phyloP scores from a whole-genome alignment of 1,140 invertebrate genomes.

The Tachypleus tridentatus region DNA sequence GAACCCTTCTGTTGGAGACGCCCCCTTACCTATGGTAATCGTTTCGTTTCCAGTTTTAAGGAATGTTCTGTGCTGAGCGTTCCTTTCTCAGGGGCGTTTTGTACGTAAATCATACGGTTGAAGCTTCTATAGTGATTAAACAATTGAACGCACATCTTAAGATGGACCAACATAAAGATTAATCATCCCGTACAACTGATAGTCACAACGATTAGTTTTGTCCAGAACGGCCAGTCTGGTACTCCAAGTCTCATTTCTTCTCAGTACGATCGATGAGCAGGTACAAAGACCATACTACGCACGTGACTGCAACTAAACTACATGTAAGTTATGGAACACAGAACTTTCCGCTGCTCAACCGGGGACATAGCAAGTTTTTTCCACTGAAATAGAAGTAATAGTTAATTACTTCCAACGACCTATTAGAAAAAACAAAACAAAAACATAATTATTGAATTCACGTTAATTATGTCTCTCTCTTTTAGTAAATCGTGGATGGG shows the following conservation, averaged over 20 bases:
- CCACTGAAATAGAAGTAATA: conserved; percentile 60
- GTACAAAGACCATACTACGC: conserved; percentile 93
- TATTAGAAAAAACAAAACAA: too few species aligned
- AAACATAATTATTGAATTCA: too few species aligned
- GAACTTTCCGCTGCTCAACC: conserved; percentile 74
- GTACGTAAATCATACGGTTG: conserved; percentile 83
- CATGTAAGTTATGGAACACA: conserved; percentile 89
- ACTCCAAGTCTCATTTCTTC: conserved; percentile 63
- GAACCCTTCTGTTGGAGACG: too few species aligned
- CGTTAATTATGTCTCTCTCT: too few species aligned
- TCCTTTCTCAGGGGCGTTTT: conserved; percentile 78
- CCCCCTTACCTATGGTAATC: too few species aligned
- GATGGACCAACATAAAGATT: conserved; percentile 95
- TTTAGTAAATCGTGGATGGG: too few species aligned
- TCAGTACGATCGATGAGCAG: conserved; percentile 83
- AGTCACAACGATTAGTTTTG: conserved; percentile 76
- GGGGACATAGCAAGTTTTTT: conserved; percentile 84
- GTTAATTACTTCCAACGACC: too few species aligned
- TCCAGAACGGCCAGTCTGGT: conserved; percentile 93
- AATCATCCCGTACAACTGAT: conserved; percentile 87
- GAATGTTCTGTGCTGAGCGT: too few species aligned
- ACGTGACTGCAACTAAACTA: conserved; percentile 82
- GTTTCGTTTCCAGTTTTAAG: too few species aligned
- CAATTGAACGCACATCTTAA: conserved; percentile 81
- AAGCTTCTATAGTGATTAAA: conserved; percentile 84